phyloP scores from a whole-genome alignment of 2,888 invertebrate species.

The Latrodectus elegans region DNA sequence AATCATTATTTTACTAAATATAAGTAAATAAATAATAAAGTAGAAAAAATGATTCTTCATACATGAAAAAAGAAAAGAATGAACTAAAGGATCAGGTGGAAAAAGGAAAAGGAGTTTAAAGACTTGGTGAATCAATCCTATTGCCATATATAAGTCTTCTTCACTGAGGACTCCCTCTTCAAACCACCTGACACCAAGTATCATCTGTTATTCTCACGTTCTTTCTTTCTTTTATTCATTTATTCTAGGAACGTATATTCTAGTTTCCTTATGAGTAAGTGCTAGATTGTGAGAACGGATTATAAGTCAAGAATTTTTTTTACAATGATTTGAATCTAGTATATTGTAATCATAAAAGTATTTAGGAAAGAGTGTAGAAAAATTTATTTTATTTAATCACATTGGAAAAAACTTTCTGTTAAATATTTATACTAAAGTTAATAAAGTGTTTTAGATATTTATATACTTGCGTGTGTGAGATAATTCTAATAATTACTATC shows the following conservation, averaged over 20 bases:
- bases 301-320: constrained; percentile 44
- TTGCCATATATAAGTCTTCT: constrained; percentile 40
- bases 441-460: too few species aligned
- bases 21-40: too few species aligned
- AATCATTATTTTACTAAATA: too few species aligned
- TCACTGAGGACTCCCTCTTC: constrained; percentile 32
- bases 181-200: constrained; percentile 52
- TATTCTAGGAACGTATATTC: constrained; percentile 39
- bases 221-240: constrained; percentile 50
- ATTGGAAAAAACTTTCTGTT: too few species aligned
- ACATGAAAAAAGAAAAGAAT: constrained; percentile 41
- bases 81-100: constrained; percentile 36
- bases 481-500: too few species aligned
- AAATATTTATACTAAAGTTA: too few species aligned
- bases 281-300: constrained; percentile 29
- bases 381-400: too few species aligned
- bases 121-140: constrained; percentile 48
- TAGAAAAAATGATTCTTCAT: constrained; percentile 32
- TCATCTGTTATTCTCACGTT: constrained; percentile 52
- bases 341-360: too few species aligned
- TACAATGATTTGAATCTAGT: not conserved
- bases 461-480: too few species aligned
- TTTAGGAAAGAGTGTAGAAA: too few species aligned
- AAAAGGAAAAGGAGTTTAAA: constrained; percentile 29
- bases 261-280: constrained; percentile 29